These are phyloP conservation scores for Gryllus bimaculatus DNA, from an alignment of 1,140 invertebrate genomes.

Conservation along the genomic window DNA sequence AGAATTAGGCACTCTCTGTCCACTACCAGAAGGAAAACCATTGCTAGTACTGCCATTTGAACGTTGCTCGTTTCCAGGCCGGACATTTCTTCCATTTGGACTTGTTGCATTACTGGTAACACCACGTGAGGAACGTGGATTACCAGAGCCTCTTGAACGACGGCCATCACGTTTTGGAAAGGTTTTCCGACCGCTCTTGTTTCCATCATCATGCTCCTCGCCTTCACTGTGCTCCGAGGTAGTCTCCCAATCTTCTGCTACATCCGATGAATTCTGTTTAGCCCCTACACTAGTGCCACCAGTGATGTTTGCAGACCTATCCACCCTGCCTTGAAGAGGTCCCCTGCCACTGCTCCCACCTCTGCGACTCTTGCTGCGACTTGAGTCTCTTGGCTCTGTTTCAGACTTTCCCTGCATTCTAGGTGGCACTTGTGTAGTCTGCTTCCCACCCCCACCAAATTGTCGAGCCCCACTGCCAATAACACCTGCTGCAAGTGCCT, in stretches of 20 bases:
- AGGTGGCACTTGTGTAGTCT: constrained; percentile 24
- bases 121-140: neutral
- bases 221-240: constrained; percentile 56
- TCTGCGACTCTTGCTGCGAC: constrained; percentile 23
- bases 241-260: constrained; percentile 57
- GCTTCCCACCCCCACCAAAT: constrained; percentile 6
- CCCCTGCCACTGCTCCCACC: constrained; percentile 17
- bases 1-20: constrained; percentile 17
- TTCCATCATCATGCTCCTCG: constrained; percentile 35
- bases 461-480: constrained; percentile 34
- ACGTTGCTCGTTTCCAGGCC: constrained; percentile 30
- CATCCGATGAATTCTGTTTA: constrained; percentile 30
- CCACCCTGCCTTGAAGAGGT: neutral
- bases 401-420: constrained; percentile 29
- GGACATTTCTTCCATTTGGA: constrained; percentile 35
- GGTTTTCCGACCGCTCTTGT: constrained; percentile 32
- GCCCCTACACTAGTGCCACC: neutral
- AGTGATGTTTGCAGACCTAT: neutral
- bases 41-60: constrained; percentile 20
- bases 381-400: constrained; percentile 22
- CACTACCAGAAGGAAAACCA: neutral
- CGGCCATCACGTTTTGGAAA: constrained; percentile 27
- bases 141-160: constrained; percentile 8
- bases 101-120: constrained; percentile 25
- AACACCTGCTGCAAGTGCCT: constrained; percentile 52